Conservation (phyloP, 2,888 invertebrate genomes). For the Campoletis raptor region DNA sequence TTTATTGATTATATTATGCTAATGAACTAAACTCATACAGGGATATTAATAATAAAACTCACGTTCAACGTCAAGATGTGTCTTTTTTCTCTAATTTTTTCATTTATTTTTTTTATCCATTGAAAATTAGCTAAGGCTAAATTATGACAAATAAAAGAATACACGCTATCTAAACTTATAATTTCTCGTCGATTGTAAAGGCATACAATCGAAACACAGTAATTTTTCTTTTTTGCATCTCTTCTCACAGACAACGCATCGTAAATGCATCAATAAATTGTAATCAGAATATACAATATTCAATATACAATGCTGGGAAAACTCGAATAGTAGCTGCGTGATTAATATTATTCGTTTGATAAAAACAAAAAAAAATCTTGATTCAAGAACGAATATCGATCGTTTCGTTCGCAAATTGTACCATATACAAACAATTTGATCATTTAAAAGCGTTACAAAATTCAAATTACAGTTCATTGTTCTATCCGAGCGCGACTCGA, state of each 20-base stretch:
- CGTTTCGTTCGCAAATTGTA: constrained; percentile 59
- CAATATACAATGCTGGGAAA: constrained; percentile 22
- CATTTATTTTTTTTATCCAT: constrained; percentile 39
- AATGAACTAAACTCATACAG: neutral
- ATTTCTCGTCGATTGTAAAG: constrained; percentile 33
- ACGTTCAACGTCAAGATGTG: neutral
- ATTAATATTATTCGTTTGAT: constrained; percentile 28
- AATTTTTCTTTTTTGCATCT: constrained; percentile 31
- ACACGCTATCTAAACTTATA: constrained; percentile 43
- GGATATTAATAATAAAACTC: constrained; percentile 31
- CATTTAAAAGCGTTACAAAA: constrained; percentile 25
- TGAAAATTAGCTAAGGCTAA: constrained; percentile 54
- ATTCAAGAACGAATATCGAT: constrained; percentile 36
- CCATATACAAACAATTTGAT: constrained; percentile 38
- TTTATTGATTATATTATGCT: neutral
- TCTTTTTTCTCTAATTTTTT: constrained; percentile 8
- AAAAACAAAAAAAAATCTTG: constrained; percentile 17
- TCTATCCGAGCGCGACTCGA: constrained; percentile 1
- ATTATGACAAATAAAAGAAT: constrained; percentile 64
- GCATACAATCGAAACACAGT: constrained; percentile 34
- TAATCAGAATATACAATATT: constrained; percentile 63
- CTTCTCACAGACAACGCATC: constrained; percentile 47
- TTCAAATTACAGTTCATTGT: constrained; percentile 34
- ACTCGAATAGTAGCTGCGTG: constrained; percentile 30
- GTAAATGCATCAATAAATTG: constrained; percentile 51